Conservation (phyloP, 2,113 vertebrate species). For the Xiphias gladius region DNA sequence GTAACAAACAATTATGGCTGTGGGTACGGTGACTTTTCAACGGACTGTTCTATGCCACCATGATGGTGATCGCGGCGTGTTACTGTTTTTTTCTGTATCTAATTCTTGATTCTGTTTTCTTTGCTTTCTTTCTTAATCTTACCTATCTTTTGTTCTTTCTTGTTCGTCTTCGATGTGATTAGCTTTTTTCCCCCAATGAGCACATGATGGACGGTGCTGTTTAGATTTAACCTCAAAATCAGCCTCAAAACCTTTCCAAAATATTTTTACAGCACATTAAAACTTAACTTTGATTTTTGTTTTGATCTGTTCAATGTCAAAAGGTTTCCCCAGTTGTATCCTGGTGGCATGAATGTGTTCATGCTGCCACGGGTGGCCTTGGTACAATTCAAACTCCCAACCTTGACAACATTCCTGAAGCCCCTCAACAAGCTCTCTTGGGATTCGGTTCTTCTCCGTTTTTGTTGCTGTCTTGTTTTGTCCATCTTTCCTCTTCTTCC, state of each 20-base stretch:
- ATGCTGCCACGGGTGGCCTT: neutral
- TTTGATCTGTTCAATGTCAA: neutral
- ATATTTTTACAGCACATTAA: neutral
- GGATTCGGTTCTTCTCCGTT: neutral
- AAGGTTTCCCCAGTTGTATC: neutral
- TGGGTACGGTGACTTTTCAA: slow-evolving; percentile 28
- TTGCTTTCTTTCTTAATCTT: neutral
- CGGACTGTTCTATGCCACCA: slow-evolving; percentile 37
- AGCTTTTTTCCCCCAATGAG: neutral
- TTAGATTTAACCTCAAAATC: neutral
- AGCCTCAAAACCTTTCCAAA: neutral
- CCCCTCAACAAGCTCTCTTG: neutral
- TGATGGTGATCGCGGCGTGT: slow-evolving; percentile 1
- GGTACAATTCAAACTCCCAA: slow-evolving; percentile 1
- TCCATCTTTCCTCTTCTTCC: slow-evolving; percentile 4
- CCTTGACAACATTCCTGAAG: neutral
- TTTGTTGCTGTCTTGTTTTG: neutral
- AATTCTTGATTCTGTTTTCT: neutral
- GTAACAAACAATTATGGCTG: slow-evolving; percentile 63
- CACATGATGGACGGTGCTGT: neutral
- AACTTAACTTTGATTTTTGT: neutral
- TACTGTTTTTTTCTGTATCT: neutral
- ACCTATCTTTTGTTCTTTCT: neutral
- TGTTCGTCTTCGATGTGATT: neutral
- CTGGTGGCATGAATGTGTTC: neutral